Percentiles rank a stretch among this genome's conserved stretches.
phyloP scores from a whole-genome alignment of 2,113 vertebrate genomes.

The Tretioscincus oriximinensis region DNA sequence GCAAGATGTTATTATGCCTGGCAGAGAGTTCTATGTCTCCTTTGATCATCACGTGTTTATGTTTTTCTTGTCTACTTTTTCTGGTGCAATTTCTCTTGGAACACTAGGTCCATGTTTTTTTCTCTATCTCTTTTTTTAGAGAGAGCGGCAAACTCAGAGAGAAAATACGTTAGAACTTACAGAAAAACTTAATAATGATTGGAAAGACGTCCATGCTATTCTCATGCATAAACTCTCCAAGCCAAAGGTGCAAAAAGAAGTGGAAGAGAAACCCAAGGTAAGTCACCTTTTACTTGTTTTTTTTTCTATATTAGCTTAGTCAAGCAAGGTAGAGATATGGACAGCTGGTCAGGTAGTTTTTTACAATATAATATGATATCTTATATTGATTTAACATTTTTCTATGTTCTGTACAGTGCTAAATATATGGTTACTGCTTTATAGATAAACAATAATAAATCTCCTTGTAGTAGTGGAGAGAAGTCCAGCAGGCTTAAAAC shows the following conservation, averaged over 20 bases:
- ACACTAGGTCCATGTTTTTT: accelerated
- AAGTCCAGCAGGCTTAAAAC: no score
- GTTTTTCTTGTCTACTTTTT: background rate
- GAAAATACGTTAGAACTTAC: conserved; percentile 90
- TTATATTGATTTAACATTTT: no score
- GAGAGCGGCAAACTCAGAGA: conserved; percentile 84
- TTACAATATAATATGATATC: no score
- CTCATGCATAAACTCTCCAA: conserved; percentile 78
- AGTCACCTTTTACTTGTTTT: background rate
- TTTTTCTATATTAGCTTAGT: background rate
- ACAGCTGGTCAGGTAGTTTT: no score
- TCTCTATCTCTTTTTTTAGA: conserved; percentile 66
- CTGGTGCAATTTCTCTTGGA: background rate
- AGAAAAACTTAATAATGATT: conserved; percentile 92
- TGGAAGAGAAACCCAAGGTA: conserved; percentile 83
- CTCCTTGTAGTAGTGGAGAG: no score
- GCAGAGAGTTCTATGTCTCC: no score
- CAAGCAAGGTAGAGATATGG: background rate
- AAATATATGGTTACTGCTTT: no score
- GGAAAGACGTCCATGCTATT: conserved; percentile 88
- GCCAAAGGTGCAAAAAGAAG: conserved; percentile 63
- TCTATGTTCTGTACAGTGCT: no score
- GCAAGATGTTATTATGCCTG: no score
- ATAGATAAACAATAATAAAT: no score
- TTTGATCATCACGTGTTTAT: no score